Evolutionary conservation across 2,888 invertebrate species (phyloP).

Genomic region (Lasioglossum pauxillum): DNA sequence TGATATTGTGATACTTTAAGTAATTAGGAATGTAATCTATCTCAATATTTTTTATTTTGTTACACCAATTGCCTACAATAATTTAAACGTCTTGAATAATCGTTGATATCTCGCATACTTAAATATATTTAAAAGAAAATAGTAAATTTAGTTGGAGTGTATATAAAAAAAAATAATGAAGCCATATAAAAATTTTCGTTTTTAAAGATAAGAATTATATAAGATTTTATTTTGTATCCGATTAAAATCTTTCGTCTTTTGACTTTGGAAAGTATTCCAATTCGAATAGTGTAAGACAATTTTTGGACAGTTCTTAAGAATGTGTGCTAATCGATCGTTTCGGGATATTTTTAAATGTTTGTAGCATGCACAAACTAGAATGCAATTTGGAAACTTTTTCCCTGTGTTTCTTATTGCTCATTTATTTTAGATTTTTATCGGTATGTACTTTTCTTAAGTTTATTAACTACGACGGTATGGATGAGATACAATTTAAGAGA

Average conservation of each 20-base stretch:
- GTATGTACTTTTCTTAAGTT: neutral
- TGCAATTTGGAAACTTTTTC: neutral
- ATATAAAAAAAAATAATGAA: constrained; percentile 33
- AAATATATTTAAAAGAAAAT: constrained; percentile 25
- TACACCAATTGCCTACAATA: constrained; percentile 41
- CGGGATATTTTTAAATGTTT: neutral
- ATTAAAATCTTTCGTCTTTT: neutral
- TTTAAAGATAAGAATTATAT: constrained; percentile 1
- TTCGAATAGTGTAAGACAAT: neutral
- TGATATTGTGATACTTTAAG: constrained; percentile 48
- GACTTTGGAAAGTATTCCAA: neutral
- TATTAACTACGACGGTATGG: neutral
- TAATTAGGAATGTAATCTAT: constrained; percentile 30
- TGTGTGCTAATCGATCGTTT: neutral
- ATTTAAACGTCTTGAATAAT: constrained; percentile 35
- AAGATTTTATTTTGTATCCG: constrained; percentile 11
- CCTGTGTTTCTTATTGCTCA: neutral
- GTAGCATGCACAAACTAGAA: constrained; percentile 1
- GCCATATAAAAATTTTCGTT: constrained; percentile 22
- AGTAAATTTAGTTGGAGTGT: constrained; percentile 26
- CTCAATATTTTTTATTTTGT: constrained; percentile 51
- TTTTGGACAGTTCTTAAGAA: neutral
- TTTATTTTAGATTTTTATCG: neutral
- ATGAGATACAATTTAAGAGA: neutral
- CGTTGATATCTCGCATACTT: constrained; percentile 29